Evolutionary conservation across 30 jellyfish, hydroid and myxozoan species (phyloP).

Genomic region (Pelagia noctiluca): DNA sequence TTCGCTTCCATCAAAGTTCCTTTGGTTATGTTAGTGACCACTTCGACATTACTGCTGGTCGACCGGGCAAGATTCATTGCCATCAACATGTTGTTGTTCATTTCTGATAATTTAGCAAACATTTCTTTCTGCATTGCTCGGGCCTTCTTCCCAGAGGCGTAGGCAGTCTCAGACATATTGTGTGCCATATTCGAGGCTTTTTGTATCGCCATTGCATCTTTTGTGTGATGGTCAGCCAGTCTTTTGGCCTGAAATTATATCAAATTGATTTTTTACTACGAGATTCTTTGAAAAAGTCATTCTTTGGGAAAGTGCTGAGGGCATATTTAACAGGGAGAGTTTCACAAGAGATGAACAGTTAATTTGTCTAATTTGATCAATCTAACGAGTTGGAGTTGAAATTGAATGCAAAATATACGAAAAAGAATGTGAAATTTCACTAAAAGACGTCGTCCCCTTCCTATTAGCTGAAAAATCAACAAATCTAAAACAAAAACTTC

Average conservation of each 20-base stretch:
- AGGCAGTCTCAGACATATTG: conserved; percentile 70
- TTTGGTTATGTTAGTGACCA: conserved; percentile 57
- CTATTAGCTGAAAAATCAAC: too few species aligned
- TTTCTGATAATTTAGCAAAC: conserved; percentile 45
- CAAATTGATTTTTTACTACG: neutral
- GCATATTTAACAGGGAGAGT: too few species aligned
- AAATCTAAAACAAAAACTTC: too few species aligned
- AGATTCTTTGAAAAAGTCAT: conserved; percentile 1
- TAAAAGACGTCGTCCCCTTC: too few species aligned
- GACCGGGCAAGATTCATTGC: conserved; percentile 74
- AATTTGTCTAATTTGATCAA: too few species aligned
- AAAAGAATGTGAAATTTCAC: too few species aligned
- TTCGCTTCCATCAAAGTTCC: conserved; percentile 72
- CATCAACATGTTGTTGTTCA: conserved; percentile 61
- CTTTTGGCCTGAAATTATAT: conserved; percentile 81
- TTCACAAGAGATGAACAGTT: neutral
- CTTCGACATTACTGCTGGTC: conserved; percentile 42
- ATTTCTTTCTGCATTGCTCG: conserved; percentile 64
- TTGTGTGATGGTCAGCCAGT: conserved; percentile 85
- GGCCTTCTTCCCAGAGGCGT: conserved; percentile 79
- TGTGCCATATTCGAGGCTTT: conserved; percentile 75
- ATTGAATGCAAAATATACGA: too few species aligned
- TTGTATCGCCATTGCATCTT: conserved; percentile 70
- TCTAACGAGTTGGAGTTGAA: too few species aligned
- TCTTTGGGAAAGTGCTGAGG: too few species aligned